These are phyloP conservation scores for Clepsis dumicolana DNA, from an alignment of 2,888 invertebrate species.

Conservation along the genomic window DNA sequence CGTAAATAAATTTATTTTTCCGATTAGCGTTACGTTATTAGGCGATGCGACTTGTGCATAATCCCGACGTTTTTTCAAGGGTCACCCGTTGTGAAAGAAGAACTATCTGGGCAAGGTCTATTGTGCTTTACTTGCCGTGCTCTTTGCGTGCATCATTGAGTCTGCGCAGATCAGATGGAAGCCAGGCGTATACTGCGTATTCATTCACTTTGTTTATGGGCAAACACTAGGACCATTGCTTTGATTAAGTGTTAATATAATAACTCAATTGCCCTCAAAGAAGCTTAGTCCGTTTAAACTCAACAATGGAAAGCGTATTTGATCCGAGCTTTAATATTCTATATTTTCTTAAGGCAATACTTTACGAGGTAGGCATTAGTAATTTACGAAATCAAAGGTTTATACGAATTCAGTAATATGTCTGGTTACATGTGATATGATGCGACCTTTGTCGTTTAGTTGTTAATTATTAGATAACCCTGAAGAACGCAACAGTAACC, in stretches of 20 bases:
- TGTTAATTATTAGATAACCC: too few species aligned
- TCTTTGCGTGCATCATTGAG: not conserved
- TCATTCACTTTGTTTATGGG: slow-evolving; percentile 3
- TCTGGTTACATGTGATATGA: too few species aligned
- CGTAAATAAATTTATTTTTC: slow-evolving; percentile 2
- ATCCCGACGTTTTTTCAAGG: not conserved
- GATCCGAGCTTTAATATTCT: not conserved
- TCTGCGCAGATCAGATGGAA: slow-evolving; percentile 7
- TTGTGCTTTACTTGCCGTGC: not conserved
- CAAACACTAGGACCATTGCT: slow-evolving; percentile 14
- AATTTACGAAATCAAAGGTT: not conserved
- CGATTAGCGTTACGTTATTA: not conserved
- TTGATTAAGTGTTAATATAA: slow-evolving; percentile 15
- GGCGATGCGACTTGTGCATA: not conserved
- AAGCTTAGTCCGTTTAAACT: not conserved
- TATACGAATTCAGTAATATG: too few species aligned
- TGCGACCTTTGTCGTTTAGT: too few species aligned
- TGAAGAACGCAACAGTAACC: too few species aligned
- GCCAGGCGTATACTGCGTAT: not conserved
- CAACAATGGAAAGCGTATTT: not conserved
- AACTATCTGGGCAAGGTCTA: not conserved
- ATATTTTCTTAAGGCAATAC: not conserved
- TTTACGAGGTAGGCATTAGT: not conserved
- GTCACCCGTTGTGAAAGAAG: not conserved
- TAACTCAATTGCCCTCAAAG: not conserved